Conservation (phyloP, 2,888 invertebrate genomes). For the Leucophora obtusa region DNA sequence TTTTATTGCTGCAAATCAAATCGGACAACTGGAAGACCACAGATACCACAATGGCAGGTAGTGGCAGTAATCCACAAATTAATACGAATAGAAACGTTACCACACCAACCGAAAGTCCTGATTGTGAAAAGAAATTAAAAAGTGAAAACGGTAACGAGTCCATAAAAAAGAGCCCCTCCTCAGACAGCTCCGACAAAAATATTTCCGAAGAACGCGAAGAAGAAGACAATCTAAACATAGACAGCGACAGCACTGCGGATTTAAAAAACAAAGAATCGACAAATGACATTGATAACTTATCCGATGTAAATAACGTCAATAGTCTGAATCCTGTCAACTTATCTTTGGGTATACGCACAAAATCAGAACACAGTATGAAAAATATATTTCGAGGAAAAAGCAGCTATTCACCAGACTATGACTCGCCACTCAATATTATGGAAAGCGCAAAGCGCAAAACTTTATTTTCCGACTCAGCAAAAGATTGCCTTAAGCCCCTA, state of each 20-base stretch:
- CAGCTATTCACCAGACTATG: conserved; percentile 64
- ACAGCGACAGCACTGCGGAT: conserved; percentile 60
- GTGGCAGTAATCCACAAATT: conserved; percentile 46
- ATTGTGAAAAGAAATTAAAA: conserved; percentile 53
- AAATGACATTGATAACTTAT: conserved; percentile 45
- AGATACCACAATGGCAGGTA: conserved; percentile 75
- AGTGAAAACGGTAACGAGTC: conserved; percentile 53
- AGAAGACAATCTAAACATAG: conserved; percentile 58
- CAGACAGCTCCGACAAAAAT: conserved; percentile 49
- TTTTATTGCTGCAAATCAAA: conserved; percentile 90
- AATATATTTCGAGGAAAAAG: conserved; percentile 66
- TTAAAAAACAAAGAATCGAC: conserved; percentile 49
- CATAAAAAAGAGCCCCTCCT: conserved; percentile 55
- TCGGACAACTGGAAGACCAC: conserved; percentile 86
- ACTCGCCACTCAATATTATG: conserved; percentile 61
- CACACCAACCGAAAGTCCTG: conserved; percentile 32
- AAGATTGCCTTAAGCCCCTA: conserved; percentile 81
- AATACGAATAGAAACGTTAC: conserved; percentile 45
- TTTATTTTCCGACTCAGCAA: conserved; percentile 80
- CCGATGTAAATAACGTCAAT: conserved; percentile 51
- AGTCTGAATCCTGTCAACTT: conserved; percentile 89
- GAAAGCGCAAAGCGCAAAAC: conserved; percentile 71
- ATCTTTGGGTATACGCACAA: conserved; percentile 82
- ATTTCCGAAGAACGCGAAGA: conserved; percentile 53
- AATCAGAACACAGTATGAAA: conserved; percentile 78